Evolutionary conservation across 2,113 vertebrate species (phyloP).

Genomic region (Odontophorus gujanensis): DNA sequence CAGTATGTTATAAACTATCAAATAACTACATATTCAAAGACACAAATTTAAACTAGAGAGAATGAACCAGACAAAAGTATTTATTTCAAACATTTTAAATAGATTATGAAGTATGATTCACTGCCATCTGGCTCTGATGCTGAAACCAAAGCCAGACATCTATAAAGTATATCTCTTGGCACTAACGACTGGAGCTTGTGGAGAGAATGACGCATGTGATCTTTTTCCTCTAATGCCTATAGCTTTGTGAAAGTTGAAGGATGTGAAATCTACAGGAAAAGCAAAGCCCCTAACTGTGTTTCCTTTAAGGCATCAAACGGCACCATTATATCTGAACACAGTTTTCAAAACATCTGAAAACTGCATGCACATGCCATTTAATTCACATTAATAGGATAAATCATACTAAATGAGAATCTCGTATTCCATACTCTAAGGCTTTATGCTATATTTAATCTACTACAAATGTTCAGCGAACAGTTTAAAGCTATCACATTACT

Average conservation of each 20-base stretch:
- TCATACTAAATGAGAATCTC: neutral
- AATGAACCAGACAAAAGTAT: neutral
- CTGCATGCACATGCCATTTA: neutral
- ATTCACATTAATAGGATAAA: neutral
- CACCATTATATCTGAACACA: neutral
- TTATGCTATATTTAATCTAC: neutral
- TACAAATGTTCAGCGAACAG: neutral
- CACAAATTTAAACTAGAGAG: neutral
- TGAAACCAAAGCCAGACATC: slow-evolving; percentile 35
- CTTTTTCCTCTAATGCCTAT: slow-evolving; percentile 9
- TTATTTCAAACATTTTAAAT: neutral
- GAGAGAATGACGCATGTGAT: neutral
- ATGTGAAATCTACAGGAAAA: neutral
- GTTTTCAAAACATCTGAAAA: neutral
- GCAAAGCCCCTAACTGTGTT: neutral
- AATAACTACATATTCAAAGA: neutral
- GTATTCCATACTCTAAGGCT: neutral
- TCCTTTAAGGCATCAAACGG: neutral
- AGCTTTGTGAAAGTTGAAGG: neutral
- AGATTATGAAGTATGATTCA: slow-evolving; percentile 26
- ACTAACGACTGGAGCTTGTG: neutral
- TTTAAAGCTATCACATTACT: neutral
- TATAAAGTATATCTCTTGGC: slow-evolving; percentile 42
- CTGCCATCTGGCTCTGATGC: slow-evolving; percentile 36
- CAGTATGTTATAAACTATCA: neutral